Conservation (phyloP, 1,140 invertebrate species). For the Protaetia brevitarsis region DNA sequence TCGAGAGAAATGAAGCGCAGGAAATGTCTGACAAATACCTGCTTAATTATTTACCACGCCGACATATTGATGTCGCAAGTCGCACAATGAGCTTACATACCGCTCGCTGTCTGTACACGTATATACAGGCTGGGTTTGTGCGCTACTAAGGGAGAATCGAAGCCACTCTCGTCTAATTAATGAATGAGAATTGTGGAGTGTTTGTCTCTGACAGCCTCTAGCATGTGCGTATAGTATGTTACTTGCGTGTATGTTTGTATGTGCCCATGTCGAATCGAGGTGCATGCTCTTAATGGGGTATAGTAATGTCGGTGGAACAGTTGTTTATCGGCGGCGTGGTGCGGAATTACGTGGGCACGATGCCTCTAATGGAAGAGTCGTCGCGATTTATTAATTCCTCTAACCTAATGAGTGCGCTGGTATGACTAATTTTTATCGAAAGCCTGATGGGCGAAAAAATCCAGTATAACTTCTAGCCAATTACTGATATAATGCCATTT, state of each 20-base stretch:
- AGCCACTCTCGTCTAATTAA: slow-evolving; percentile 35
- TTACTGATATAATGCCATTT: no score
- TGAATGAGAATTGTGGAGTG: slow-evolving; percentile 29
- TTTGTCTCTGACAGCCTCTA: slow-evolving; percentile 7
- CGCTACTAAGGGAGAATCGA: background rate
- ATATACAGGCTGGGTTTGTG: slow-evolving; percentile 7
- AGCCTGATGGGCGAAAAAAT: no score
- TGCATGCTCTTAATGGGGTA: slow-evolving; percentile 40
- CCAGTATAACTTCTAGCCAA: no score
- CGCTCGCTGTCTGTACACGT: background rate
- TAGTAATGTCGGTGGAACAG: slow-evolving; percentile 33
- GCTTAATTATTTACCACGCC: slow-evolving; percentile 45
- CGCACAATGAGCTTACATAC: slow-evolving; percentile 13
- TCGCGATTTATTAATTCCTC: background rate
- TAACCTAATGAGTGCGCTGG: background rate
- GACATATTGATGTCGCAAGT: slow-evolving; percentile 41
- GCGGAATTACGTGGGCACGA: slow-evolving; percentile 33
- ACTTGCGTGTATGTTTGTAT: background rate
- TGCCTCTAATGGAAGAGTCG: slow-evolving; percentile 22
- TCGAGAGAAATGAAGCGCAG: slow-evolving; percentile 38
- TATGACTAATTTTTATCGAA: no score
- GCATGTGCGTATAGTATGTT: background rate
- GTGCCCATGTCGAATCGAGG: slow-evolving; percentile 32
- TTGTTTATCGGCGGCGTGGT: slow-evolving; percentile 43
- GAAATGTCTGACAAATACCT: slow-evolving; percentile 42